phyloP scores from a whole-genome alignment of 2,113 vertebrate genomes.

The Tretioscincus oriximinensis region DNA sequence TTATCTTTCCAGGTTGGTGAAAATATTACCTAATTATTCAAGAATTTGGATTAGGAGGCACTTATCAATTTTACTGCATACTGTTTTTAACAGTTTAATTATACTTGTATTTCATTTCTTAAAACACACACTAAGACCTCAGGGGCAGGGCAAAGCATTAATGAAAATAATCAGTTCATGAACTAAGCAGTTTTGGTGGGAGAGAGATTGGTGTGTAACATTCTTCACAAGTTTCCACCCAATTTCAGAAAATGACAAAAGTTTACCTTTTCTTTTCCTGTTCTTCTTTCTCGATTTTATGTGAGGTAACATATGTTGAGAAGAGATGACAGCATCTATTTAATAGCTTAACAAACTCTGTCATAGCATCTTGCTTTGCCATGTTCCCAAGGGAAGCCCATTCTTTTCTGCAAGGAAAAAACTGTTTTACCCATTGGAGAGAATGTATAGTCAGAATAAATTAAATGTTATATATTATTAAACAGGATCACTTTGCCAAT shows the following conservation, averaged over 20 bases:
- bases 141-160: too few relatives aligned
- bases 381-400: constrained; percentile 92
- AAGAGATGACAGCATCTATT: constrained; percentile 95
- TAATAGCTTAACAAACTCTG: constrained; percentile 91
- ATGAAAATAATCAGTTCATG: background rate
- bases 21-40: too few relatives aligned
- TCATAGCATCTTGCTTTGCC: constrained; percentile 92
- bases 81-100: too few relatives aligned
- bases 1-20: too few relatives aligned
- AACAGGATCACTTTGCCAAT: background rate
- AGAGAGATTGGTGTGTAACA: background rate
- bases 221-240: background rate
- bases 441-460: constrained; percentile 24
- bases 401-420: constrained; percentile 82
- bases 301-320: constrained; percentile 90
- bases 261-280: constrained; percentile 92
- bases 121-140: too few relatives aligned
- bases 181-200: background rate
- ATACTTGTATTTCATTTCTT: too few relatives aligned
- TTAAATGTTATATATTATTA: background rate
- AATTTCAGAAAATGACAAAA: constrained; percentile 22
- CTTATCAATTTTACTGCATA: too few relatives aligned
- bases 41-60: too few relatives aligned
- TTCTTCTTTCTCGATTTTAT: constrained; percentile 96
- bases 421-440: constrained; percentile 15